These are phyloP conservation scores for Mnemiopsis leidyi DNA, from an alignment of 37 sponge, comb jelly and placozoan genomes.

Conservation along the genomic window DNA sequence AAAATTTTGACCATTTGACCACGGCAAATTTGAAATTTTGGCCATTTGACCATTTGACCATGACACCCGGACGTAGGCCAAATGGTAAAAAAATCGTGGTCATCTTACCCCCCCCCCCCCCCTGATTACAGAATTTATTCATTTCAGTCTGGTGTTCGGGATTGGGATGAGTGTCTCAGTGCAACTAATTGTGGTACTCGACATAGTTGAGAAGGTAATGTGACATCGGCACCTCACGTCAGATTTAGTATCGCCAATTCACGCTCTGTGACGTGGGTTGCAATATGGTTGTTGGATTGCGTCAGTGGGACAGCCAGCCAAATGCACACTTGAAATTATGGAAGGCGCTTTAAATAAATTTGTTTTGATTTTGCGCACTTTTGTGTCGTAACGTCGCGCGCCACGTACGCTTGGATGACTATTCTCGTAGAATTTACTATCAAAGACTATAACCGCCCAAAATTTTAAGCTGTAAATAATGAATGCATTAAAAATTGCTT, in stretches of 20 bases:
- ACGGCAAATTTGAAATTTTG: no score
- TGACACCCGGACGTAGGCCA: no score
- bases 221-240: neutral
- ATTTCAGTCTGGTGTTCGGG: conserved; percentile 3
- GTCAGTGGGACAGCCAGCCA: neutral
- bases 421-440: neutral
- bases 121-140: neutral
- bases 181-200: conserved; percentile 38
- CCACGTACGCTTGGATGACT: no score
- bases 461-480: no score
- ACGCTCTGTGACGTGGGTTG: no score
- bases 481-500: no score
- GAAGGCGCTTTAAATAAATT: neutral
- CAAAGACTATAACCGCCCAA: no score
- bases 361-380: neutral
- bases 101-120: no score
- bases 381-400: neutral
- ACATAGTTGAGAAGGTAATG: conserved; percentile 36
- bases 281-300: no score
- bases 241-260: neutral
- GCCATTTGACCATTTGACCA: no score
- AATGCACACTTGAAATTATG: neutral
- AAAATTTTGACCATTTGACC: no score
- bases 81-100: no score
- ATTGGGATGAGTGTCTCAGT: conserved; percentile 47